Conservation (phyloP, 2,797 vertebrate genomes). For the Lepus oiostolus region DNA sequence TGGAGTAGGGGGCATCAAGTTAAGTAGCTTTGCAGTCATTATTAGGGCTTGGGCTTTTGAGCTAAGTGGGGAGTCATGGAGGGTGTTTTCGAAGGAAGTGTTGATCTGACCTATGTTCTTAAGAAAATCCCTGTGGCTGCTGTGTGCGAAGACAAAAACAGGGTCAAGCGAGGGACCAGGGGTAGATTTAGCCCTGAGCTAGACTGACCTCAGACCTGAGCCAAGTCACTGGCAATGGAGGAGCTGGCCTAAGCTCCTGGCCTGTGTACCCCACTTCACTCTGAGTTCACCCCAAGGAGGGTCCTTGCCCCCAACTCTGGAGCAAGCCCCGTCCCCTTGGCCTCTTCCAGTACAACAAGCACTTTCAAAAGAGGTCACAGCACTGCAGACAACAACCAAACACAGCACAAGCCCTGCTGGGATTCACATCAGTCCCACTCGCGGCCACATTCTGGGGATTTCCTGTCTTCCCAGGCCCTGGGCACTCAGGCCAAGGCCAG, state of each 20-base stretch:
- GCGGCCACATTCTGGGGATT: constrained; percentile 81
- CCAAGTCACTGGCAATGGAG: not conserved
- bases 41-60: not conserved
- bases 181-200: not conserved
- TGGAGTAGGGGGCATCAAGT: not conserved
- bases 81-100: not conserved
- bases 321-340: constrained; percentile 6
- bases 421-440: constrained; percentile 81
- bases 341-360: not conserved
- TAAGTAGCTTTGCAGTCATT: not conserved
- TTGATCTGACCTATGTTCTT: not conserved
- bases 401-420: constrained; percentile 60
- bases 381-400: constrained; percentile 48
- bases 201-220: not conserved
- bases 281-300: not conserved
- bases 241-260: no score
- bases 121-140: not conserved
- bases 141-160: not conserved
- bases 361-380: constrained; percentile 42
- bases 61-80: not conserved
- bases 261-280: not conserved
- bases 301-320: not conserved
- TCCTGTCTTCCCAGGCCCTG: constrained; percentile 86
- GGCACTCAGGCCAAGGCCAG: constrained; percentile 21
- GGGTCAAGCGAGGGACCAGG: not conserved